A percentile compares a stretch with the other conserved stretches of the same genome.
phyloP scores from a whole-genome alignment of 2,113 vertebrate species.

The Nycticryphes semicollaris region DNA sequence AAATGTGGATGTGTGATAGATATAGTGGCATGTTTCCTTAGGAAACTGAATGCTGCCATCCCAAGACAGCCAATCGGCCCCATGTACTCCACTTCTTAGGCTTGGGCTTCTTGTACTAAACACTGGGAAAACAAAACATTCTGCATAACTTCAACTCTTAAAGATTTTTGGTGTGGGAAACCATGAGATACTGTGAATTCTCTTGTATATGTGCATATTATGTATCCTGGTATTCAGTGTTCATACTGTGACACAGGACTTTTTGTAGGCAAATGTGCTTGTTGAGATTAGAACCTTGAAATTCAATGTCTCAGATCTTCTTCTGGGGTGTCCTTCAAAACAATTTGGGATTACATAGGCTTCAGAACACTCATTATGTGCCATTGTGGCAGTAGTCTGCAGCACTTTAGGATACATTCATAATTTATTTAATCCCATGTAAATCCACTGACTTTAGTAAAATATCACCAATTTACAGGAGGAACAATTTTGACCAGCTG shows the following conservation, averaged over 20 bases:
- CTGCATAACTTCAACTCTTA: not conserved
- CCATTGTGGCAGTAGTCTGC: not conserved
- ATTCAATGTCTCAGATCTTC: not conserved
- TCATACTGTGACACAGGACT: not conserved
- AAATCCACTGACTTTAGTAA: not conserved
- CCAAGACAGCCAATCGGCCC: not conserved
- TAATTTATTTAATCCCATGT: not conserved
- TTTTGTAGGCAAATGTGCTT: not conserved
- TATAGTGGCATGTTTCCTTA: not conserved
- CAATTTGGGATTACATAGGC: not conserved
- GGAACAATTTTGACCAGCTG: not conserved
- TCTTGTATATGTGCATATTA: not conserved
- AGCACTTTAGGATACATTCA: not conserved
- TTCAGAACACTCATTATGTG: not conserved
- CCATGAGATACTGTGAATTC: not conserved
- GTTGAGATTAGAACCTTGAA: not conserved
- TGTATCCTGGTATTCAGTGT: not conserved
- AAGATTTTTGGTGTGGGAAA: not conserved
- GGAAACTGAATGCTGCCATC: not conserved
- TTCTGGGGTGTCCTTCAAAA: not conserved
- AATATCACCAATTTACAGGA: not conserved
- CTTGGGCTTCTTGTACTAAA: not conserved
- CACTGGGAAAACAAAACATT: not conserved
- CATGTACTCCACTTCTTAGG: not conserved
- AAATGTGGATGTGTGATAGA: conserved; percentile 48